Conservation (phyloP, 2,113 vertebrate species). For the Carassius auratus region DNA sequence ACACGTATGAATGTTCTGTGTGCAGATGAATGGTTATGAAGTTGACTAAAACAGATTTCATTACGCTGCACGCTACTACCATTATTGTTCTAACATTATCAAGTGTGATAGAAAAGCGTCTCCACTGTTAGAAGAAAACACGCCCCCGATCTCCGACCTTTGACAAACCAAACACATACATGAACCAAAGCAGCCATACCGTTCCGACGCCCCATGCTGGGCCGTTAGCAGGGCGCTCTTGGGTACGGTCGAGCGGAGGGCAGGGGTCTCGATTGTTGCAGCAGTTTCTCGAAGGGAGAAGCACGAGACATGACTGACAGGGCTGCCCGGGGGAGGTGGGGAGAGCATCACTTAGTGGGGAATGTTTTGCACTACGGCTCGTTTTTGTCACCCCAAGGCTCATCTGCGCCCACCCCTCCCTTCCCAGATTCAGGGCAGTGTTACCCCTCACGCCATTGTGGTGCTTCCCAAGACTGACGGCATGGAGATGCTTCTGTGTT, state of each 20-base stretch:
- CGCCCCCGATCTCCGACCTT: slow-evolving; percentile 62
- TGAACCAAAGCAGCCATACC: slow-evolving; percentile 41
- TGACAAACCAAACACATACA: slow-evolving; percentile 53
- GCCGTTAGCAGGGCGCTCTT: neutral
- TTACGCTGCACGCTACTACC: neutral
- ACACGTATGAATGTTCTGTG: neutral
- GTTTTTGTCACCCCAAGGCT: slow-evolving; percentile 62
- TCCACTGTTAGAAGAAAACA: slow-evolving; percentile 38
- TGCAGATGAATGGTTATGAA: neutral
- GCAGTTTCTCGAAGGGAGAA: slow-evolving; percentile 72
- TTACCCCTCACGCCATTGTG: slow-evolving; percentile 98
- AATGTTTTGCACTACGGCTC: slow-evolving; percentile 56
- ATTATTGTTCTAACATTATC: neutral
- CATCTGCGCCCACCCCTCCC: slow-evolving; percentile 61
- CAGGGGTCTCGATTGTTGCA: slow-evolving; percentile 76
- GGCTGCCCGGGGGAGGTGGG: neutral
- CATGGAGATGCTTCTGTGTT: slow-evolving; percentile 99
- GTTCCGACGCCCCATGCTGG: slow-evolving; percentile 4
- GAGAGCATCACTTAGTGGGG: slow-evolving; percentile 53
- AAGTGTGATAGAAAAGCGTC: slow-evolving; percentile 4
- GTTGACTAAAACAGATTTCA: slow-evolving; percentile 4
- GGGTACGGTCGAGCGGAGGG: slow-evolving; percentile 28
- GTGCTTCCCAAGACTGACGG: slow-evolving; percentile 98
- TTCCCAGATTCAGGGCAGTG: slow-evolving; percentile 97
- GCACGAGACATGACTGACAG: slow-evolving; percentile 27